Evolutionary conservation across 64 coral and sea anemone species (phyloP), one percentile per base, ranked within the genome.

Genomic region (Anthopleura sola): DNA sequence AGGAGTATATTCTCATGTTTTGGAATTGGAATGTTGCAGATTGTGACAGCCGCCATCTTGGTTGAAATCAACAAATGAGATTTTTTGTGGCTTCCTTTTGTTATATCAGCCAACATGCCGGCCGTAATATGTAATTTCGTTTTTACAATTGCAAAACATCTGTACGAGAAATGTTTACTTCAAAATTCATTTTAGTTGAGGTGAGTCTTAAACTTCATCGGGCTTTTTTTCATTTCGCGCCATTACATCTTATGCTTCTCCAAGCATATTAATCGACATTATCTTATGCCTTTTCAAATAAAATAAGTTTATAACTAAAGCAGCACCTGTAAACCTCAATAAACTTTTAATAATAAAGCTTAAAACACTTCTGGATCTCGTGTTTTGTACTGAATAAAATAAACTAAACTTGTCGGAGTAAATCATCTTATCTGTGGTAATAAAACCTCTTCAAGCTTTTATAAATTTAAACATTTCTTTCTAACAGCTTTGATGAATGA

Each of bases 341-440:
- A 71, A 71, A 7, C 29, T 34, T 71, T 71, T 71, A 71, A 71
- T 71, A 71, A 71, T 71, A 71, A 71, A 71, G 13, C 66, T 71
- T 71, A 29, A 69, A 69, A 69, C 20, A 69, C 29, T 33, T 71
- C 50, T 14, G 6, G 16, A 28, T 16, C n/a, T 31, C 29, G 13
- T 71, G 66, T 71, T 71, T 71, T 34, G 66, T 71, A 33, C 28
- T 71, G 66, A 71, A 71, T 71, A 71, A 71, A 71, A n/a, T n/a
- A n/a, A n/a, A 71, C 34, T 71, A 71, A 71, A 71, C 66, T 71
- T 71, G 16, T 11, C 58, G 24, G 66, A 71, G 24, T 71, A 71
- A 71, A 71, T 32, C 11, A n/a, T 71, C 66, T 71, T 71, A 34
- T 71, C 66, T 71, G 28, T 71, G 26, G 66, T 71, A 71, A n/a